A percentile compares a stretch with the other conserved stretches of the same genome.
These are phyloP conservation scores for Eupithecia subfuscata DNA, from an alignment of 2,888 invertebrate genomes.

Conservation along the genomic window DNA sequence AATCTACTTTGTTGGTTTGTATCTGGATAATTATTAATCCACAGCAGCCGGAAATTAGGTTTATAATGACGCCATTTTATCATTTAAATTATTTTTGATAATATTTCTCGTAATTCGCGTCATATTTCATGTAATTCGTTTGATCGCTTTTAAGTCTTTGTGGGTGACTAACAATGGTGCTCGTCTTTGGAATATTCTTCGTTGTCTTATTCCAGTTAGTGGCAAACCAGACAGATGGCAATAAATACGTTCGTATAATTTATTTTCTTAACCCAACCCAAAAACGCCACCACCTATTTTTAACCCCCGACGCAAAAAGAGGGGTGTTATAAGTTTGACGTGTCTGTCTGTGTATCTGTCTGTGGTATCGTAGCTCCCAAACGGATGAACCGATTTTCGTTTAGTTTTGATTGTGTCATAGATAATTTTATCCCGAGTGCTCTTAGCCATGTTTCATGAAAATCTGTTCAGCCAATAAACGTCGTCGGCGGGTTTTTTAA, in stretches of 20 bases:
- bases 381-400: too few relatives aligned
- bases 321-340: too few relatives aligned
- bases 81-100: constrained; percentile 29
- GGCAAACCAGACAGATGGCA: constrained; percentile 50
- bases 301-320: too few relatives aligned
- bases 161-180: constrained; percentile 16
- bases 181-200: constrained; percentile 44
- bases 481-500: too few relatives aligned
- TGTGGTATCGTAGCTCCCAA: too few relatives aligned
- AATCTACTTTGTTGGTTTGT: constrained; percentile 41
- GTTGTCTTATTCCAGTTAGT: constrained; percentile 44
- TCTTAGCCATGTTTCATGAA: too few relatives aligned
- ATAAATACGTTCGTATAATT: constrained; percentile 58
- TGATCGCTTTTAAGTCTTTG: constrained; percentile 10
- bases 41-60: constrained; percentile 60
- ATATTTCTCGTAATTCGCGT: constrained; percentile 17
- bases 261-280: neutral
- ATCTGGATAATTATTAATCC: constrained; percentile 46
- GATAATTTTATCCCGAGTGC: too few relatives aligned
- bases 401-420: too few relatives aligned
- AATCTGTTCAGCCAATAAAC: too few relatives aligned
- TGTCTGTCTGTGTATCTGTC: too few relatives aligned
- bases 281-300: too few relatives aligned
- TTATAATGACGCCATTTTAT: constrained; percentile 52
- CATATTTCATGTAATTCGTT: constrained; percentile 20